Evolutionary conservation across 2,113 vertebrate genomes (phyloP), one percentile per base, ranked within the genome.

Genomic region (Edolisoma coerulescens): DNA sequence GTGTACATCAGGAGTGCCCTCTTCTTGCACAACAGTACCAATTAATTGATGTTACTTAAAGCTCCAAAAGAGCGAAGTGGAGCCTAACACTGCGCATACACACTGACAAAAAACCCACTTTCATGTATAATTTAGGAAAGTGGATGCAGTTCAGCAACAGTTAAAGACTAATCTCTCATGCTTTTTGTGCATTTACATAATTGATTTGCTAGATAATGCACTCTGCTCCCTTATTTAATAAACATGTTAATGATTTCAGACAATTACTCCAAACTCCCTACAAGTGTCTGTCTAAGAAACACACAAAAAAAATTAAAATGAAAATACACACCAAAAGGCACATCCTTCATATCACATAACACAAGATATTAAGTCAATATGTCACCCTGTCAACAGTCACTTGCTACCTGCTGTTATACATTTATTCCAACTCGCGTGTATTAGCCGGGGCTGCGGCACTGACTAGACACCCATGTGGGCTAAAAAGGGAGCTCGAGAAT

Each of bases 161-260:
- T 98, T 98, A 98, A 98, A 97, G 92, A 96, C 93, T 95, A 94
- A 96, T 97, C 96, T 97, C 97, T 97, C 96, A 87, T 76, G 97
- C 97, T 98, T 98, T 97, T 97, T 97, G 91, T 95, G 94, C 97
- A 98, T 98, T 98, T 98, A 96, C 98, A 98, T 98, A 98, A 98
- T 98, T 98, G 98, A 98, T 98, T 98, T 85, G 90, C 97, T 96
- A 97, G 98, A 98, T 98, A 98, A 98, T 98, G 98, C 97, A 98
- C 97, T 98, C 95, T 96, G 95, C 97, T 97, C 97, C 97, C 96
- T 98, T 98, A 98, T 98, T 98, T 98, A 98, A 98, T 98, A 98
- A 98, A 98, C 98, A 98, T 89, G 97, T 98, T 98, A 98, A 98
- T 98, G 97, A 98, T 98, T 98, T 98, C 98, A 98, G 98, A 98